Evolutionary conservation across 2,888 invertebrate genomes (phyloP), one percentile per base, ranked within the genome.

Genomic region (Lordiphosa andalusiaca): DNA sequence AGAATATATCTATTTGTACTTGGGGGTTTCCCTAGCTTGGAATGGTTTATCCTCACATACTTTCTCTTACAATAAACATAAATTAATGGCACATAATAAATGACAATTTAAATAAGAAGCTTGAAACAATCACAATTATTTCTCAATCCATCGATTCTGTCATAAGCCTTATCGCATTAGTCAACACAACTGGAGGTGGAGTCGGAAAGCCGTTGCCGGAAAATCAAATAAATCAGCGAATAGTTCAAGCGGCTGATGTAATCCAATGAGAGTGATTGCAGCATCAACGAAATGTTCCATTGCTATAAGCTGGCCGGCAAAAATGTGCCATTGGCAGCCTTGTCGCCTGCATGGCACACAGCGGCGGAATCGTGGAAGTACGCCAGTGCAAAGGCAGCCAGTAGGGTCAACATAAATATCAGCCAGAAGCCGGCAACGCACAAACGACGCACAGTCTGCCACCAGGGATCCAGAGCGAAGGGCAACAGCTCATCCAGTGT

Each of bases 341-440:
- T 53, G 53, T 61, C 65, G 59, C 55, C 65, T 52, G 55, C 36
- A 41, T 46, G 62, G 23, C 42, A 36, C 60, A 46, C 81, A 84
- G 47, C 21, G 40, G 50, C 36, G 38, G 35, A 59, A 41, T 46
- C 65, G 25, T 53, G 69, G 16, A 80, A 39, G 54, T 87, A 83
- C 4, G 89, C 83, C 37, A 92, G 84, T 35, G 88, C 85, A 3
- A 90, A 90, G 21, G 91, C 88, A 41, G 90, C 85, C 3, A 90
- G 85, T 0, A 92, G 88, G 72, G 91, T 89, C 81, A 91, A 85
- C 1, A 90, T 86, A 65, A 92, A 86, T 33, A 89, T 74, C 0
- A 90, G 86, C 91, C 92, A 91, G 87, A 91, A 91, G 73, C 91
- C 85, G 33, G 90, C 71, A 64, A 91, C 78, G 19, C 91, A 80